Evolutionary conservation across 2,113 vertebrate genomes (phyloP).

Genomic region (Asarcornis scutulata): DNA sequence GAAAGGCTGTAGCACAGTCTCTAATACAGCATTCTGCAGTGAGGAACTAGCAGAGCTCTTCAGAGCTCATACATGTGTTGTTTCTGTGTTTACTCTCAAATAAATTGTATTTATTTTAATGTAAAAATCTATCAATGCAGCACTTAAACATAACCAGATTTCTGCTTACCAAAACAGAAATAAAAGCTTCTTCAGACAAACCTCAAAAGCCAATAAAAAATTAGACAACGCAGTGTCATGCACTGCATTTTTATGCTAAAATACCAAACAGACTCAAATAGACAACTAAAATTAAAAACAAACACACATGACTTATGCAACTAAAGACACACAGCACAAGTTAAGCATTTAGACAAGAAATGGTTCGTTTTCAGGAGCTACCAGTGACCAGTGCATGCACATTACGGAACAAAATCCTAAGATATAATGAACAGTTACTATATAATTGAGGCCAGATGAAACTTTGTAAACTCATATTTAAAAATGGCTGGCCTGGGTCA

Average conservation of each 20-base stretch:
- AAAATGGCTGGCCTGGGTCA: not conserved
- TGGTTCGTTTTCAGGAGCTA: not conserved
- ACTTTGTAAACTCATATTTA: not conserved
- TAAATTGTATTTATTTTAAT: not conserved
- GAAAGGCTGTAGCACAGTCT: not conserved
- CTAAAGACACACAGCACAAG: not conserved
- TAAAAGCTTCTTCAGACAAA: not conserved
- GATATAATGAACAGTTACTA: not conserved
- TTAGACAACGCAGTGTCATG: accelerated
- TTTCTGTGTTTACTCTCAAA: not conserved
- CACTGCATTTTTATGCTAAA: not conserved
- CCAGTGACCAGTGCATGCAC: accelerated
- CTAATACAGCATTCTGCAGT: not conserved
- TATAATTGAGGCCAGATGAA: not conserved
- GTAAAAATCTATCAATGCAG: not conserved
- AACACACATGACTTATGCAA: not conserved
- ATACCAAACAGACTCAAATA: not conserved
- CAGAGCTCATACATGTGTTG: not conserved
- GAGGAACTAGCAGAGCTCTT: not conserved
- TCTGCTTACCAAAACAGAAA: not conserved
- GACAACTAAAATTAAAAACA: slow-evolving; percentile 9
- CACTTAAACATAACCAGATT: not conserved
- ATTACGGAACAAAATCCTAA: accelerated
- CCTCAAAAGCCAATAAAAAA: slow-evolving; percentile 7
- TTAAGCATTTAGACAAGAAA: not conserved